These are phyloP conservation scores for Heliconius hortense DNA, from an alignment of 2,888 invertebrate species.

Conservation along the genomic window DNA sequence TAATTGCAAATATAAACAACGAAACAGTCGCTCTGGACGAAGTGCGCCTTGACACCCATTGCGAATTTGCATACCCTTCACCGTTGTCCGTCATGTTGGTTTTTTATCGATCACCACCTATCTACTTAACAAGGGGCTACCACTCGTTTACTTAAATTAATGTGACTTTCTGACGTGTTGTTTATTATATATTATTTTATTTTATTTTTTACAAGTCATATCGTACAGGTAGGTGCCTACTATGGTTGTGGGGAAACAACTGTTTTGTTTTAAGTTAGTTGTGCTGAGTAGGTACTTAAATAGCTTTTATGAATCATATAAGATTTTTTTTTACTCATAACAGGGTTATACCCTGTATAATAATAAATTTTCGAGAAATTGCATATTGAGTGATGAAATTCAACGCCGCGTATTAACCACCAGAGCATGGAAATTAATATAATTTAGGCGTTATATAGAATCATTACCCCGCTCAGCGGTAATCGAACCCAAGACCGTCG, in stretches of 20 bases:
- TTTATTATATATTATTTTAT: not conserved
- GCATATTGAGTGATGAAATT: not conserved
- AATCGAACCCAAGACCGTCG: not conserved
- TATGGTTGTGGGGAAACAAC: no score
- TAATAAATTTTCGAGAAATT: not conserved
- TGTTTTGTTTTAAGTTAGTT: no score
- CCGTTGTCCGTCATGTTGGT: constrained; percentile 40
- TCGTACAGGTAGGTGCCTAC: no score
- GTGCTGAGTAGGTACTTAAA: no score
- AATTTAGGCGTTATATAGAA: not conserved
- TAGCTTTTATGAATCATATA: no score
- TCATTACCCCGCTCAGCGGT: no score
- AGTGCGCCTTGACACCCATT: constrained; percentile 60
- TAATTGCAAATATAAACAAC: constrained; percentile 16
- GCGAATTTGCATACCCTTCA: constrained; percentile 57
- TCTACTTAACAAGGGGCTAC: constrained; percentile 5
- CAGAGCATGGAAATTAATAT: not conserved
- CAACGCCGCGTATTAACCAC: not conserved
- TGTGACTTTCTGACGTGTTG: not conserved
- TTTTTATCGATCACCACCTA: constrained; percentile 32
- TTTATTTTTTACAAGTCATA: not conserved
- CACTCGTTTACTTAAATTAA: not conserved
- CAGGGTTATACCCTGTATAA: no score
- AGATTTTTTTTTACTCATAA: no score
- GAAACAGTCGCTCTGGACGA: constrained; percentile 31